Evolutionary conservation across 2,888 invertebrate genomes (phyloP), one percentile per base, ranked within the genome.

Genomic region (Lasioglossum marginatum): DNA sequence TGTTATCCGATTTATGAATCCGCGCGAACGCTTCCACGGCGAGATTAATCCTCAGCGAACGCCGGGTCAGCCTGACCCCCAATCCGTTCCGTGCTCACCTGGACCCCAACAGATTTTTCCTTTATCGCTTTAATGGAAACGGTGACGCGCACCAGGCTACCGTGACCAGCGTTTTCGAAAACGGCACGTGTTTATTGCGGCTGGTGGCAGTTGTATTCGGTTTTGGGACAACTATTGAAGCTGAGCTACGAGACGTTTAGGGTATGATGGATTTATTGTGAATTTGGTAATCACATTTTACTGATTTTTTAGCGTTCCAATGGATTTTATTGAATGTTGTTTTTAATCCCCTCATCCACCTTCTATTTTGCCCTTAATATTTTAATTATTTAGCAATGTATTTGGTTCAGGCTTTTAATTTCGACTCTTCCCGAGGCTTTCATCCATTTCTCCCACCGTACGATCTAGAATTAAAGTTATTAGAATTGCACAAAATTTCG

Each of bases 101-200:
- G 60, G 27, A 14, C n/a, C 2, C 27, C 27, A 27, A 63, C 60
- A 63, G 60, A 63, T 27, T 63, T 27, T 63, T 63, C 60, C 16
- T 63, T 63, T 63, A 31, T 63, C 60, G 60, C 16, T 63, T 63
- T 63, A 63, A 63, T 63, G 60, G 60, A 27, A 27, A 63, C 27
- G 57, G 57, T n/a, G 57, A n/a, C 1, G 57, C 57, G n/a, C n/a
- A 57, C n/a, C n/a, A 57, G 57, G 12, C 23, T 57, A n/a, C 12
- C 27, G 27, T 4, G 60, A 6, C 60, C 27, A 27, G 16, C 60
- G 60, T 63, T 63, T 63, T 16, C 14, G 60, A 63, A 63, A 63
- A 31, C 2, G 4, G 2, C 27, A 31, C 23, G 57, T n/a, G 57
- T 63, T 63, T 31, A 63, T 31, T 27, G 16, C 31, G 12, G n/a